These are phyloP conservation scores for Morinoia aosen DNA, from an alignment of 2,888 invertebrate species.

Conservation along the genomic window DNA sequence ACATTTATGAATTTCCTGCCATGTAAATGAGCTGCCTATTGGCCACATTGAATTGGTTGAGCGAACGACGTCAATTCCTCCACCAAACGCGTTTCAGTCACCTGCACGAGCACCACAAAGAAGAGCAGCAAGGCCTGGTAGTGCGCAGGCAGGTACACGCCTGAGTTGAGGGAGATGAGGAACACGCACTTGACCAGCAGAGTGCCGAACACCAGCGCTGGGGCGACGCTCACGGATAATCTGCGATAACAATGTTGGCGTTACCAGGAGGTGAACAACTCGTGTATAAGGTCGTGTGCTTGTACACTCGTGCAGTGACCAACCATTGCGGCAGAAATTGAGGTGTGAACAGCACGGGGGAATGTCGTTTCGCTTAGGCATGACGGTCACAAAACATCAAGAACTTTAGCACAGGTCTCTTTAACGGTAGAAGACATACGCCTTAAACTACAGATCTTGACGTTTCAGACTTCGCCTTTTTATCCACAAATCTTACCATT, in stretches of 20 bases:
- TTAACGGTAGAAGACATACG: too few relatives aligned
- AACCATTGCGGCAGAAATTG: neutral
- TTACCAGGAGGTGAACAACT: neutral
- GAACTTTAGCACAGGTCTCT: too few relatives aligned
- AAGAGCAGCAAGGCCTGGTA: conserved; percentile 89
- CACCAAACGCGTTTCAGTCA: conserved; percentile 55
- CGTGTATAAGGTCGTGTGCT: neutral
- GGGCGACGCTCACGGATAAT: conserved; percentile 78
- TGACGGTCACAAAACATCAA: neutral
- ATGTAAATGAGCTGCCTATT: too few relatives aligned
- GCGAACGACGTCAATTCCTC: too few relatives aligned
- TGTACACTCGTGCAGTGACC: neutral
- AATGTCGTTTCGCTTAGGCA: neutral
- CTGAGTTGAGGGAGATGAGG: conserved; percentile 89
- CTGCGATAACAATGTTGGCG: conserved; percentile 40
- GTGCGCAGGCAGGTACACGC: conserved; percentile 91
- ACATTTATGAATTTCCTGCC: too few relatives aligned
- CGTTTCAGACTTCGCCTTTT: too few relatives aligned
- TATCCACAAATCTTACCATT: too few relatives aligned
- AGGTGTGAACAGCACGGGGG: neutral
- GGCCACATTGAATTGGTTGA: too few relatives aligned
- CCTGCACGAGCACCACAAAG: conserved; percentile 91
- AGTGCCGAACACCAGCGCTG: conserved; percentile 88
- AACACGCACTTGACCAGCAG: conserved; percentile 95
- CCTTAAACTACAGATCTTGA: too few relatives aligned